Base-by-base conservation (phyloP, 1,140 invertebrate species). In the Bilobella aurantiaca region DNA sequence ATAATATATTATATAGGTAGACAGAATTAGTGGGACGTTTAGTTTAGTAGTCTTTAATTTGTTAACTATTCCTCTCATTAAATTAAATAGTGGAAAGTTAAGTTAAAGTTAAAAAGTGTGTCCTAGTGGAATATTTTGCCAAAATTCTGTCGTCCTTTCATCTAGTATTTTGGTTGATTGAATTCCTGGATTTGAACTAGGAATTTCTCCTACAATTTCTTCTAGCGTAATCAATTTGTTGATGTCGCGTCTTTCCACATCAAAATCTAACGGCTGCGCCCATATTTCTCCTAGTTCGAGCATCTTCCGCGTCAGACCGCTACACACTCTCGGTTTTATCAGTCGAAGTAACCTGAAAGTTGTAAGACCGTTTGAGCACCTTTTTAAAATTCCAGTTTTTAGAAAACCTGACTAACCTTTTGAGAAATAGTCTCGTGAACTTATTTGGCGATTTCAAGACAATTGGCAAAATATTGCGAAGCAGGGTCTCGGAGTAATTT, bases 41-140 rank as follows among this genome's bases (percentile, higher is more conserved):
- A n/a, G n/a, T n/a, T n/a, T n/a, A n/a, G n/a, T n/a, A n/a, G n/a
- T n/a, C n/a, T n/a, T n/a, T n/a, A n/a, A n/a, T n/a, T n/a, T n/a
- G n/a, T n/a, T n/a, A n/a, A n/a, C n/a, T n/a, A n/a, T n/a, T n/a
- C n/a, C n/a, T n/a, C n/a, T n/a, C n/a, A n/a, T n/a, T n/a, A n/a
- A n/a, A n/a, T n/a, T n/a, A n/a, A n/a, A n/a, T n/a, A n/a, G n/a
- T n/a, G n/a, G n/a, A n/a, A n/a, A n/a, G n/a, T n/a, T n/a, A n/a
- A n/a, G n/a, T n/a, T n/a, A n/a, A n/a, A n/a, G n/a, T n/a, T n/a
- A n/a, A n/a, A n/a, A n/a, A n/a, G n/a, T n/a, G n/a, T n/a, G n/a
- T n/a, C 66, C 66, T 32, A 62, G 30, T 16, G 62, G 62, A 3
- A 47, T 37, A 18, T 31, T 58, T 3, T 62, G 66, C 66, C 66